Evolutionary conservation across 2,797 vertebrate genomes (phyloP).

Genomic region (Galagoides demidoff): DNA sequence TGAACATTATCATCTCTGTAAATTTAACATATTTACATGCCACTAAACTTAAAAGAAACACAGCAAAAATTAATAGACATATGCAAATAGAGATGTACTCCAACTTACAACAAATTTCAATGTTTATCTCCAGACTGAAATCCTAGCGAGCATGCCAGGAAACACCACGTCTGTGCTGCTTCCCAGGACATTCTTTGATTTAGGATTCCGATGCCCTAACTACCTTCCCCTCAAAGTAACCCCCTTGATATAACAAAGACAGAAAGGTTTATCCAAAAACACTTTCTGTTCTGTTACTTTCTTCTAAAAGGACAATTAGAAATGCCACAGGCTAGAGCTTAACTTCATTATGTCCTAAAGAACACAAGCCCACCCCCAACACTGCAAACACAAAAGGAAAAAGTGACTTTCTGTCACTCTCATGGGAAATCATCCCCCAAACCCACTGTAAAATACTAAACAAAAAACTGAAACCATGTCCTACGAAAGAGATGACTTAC

Average conservation of each 20-base stretch:
- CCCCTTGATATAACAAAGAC: background rate
- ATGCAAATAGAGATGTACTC: rapidly evolving
- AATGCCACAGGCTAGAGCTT: rapidly evolving
- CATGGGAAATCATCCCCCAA: background rate
- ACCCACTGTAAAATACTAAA: background rate
- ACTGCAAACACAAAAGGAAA: background rate
- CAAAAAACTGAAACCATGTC: rapidly evolving
- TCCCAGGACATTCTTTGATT: background rate
- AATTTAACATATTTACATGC: conserved; percentile 7
- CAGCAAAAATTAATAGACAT: background rate
- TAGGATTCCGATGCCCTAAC: background rate
- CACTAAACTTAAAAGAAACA: background rate
- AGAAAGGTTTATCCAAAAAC: background rate
- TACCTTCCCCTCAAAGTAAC: background rate
- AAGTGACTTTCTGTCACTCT: background rate
- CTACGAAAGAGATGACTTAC: conserved; percentile 83
- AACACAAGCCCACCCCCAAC: background rate
- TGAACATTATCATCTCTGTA: conserved; percentile 91
- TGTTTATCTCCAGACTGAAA: background rate
- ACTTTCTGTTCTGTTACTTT: background rate
- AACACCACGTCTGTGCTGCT: no score
- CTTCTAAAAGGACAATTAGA: background rate
- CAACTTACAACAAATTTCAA: no score
- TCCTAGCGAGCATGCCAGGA: background rate
- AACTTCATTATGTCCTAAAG: background rate